These are phyloP conservation scores for Acanthaster planci DNA, from an alignment of 35 echinoderm and acorn worm species.

Conservation along the genomic window DNA sequence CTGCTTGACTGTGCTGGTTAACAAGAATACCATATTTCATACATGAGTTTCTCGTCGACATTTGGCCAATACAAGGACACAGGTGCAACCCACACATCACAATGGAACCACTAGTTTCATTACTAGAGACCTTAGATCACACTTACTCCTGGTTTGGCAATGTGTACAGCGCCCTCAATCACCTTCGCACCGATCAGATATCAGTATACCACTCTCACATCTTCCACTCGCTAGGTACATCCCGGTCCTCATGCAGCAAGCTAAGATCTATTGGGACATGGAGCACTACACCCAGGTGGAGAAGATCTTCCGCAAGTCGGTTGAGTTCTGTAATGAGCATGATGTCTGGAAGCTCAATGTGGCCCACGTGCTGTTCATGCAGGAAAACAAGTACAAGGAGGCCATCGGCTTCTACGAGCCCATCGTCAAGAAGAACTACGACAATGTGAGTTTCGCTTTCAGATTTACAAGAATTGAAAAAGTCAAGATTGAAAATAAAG, in stretches of 20 bases:
- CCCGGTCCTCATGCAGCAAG: constrained; percentile 96
- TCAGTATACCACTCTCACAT: no score
- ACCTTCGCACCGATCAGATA: no score
- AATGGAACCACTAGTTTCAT: no score
- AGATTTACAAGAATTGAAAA: background rate
- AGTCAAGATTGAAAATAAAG: no score
- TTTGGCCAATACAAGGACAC: no score
- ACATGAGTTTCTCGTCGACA: no score
- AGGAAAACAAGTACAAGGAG: constrained; percentile 97
- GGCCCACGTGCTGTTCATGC: constrained; percentile 98
- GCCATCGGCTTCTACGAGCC: constrained; percentile 98
- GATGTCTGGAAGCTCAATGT: constrained; percentile 99
- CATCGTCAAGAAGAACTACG: constrained; percentile 99
- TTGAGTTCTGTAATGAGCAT: constrained; percentile 99
- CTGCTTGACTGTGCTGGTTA: no score
- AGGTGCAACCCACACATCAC: no score
- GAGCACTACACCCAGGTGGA: constrained; percentile 97
- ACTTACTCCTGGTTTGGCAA: no score
- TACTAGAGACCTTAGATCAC: no score
- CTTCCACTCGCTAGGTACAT: constrained; percentile 75
- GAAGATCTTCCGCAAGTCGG: constrained; percentile 99
- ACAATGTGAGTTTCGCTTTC: constrained; percentile 72
- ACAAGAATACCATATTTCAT: no score
- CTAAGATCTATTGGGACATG: constrained; percentile 99
- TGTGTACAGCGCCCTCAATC: no score